Evolutionary conservation across 2,797 vertebrate species (phyloP).

Genomic region (Gymnothorax javanicus): DNA sequence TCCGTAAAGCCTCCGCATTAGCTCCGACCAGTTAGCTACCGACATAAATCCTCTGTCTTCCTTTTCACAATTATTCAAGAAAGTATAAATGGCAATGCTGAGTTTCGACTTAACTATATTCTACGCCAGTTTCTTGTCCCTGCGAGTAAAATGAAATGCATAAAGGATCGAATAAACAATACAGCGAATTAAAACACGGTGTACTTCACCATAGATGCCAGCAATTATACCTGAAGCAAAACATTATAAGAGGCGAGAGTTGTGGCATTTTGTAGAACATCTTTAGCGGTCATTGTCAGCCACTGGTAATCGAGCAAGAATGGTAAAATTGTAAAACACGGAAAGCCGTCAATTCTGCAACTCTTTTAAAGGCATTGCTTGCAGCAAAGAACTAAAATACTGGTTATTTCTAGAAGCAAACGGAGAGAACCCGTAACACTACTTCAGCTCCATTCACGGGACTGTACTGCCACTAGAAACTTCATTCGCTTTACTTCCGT

Average conservation of each 20-base stretch:
- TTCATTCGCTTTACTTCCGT: constrained; percentile 23
- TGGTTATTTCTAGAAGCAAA: background rate
- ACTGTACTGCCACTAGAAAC: background rate
- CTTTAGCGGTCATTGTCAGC: constrained; percentile 63
- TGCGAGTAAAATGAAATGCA: background rate
- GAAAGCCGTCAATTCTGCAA: background rate
- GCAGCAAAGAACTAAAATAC: background rate
- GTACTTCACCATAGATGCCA: background rate
- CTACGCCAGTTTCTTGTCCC: too few relatives aligned
- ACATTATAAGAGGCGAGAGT: constrained; percentile 70
- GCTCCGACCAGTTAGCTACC: background rate
- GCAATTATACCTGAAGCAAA: constrained; percentile 65
- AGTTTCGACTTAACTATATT: too few relatives aligned
- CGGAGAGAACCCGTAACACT: background rate
- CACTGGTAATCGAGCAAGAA: background rate
- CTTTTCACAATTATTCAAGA: too few relatives aligned
- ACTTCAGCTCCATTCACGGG: background rate
- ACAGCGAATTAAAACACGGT: background rate
- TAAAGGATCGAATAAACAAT: background rate
- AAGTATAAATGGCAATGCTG: too few relatives aligned
- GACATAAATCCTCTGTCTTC: too few relatives aligned
- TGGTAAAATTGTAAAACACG: background rate
- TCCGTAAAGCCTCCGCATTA: background rate
- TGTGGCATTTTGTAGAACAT: constrained; percentile 64
- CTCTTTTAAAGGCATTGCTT: background rate